Conservation (phyloP, 2,888 invertebrate species). For the Amphimallon solstitiale region DNA sequence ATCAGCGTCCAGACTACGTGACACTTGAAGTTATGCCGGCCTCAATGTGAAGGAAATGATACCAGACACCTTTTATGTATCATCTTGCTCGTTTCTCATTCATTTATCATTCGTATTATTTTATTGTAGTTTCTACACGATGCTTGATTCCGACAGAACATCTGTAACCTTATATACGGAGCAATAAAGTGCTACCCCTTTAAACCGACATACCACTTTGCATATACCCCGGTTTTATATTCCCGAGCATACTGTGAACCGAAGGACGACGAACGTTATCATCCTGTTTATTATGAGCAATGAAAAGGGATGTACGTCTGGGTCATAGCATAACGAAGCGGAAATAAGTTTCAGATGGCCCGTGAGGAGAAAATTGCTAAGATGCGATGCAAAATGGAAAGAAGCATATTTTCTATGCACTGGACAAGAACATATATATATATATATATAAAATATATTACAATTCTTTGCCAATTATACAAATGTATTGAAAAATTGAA, state of each 20-base stretch:
- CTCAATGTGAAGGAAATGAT: neutral
- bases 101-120: neutral
- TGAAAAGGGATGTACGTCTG: conserved; percentile 3
- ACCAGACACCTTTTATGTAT: neutral
- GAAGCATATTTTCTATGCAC: no score
- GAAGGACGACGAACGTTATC: neutral
- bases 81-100: neutral
- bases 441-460: no score
- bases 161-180: neutral
- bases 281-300: conserved; percentile 4
- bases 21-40: no score
- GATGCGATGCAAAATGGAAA: no score
- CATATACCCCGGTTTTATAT: neutral
- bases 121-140: neutral
- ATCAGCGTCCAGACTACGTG: no score
- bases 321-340: neutral
- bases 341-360: neutral
- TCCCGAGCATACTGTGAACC: neutral
- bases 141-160: neutral
- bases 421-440: no score
- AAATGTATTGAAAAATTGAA: no score
- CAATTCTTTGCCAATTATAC: no score
- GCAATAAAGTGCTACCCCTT: neutral
- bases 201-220: neutral
- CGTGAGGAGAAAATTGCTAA: neutral